These are phyloP conservation scores for Cinara cedri DNA, from an alignment of 2,888 invertebrate genomes.

Conservation along the genomic window DNA sequence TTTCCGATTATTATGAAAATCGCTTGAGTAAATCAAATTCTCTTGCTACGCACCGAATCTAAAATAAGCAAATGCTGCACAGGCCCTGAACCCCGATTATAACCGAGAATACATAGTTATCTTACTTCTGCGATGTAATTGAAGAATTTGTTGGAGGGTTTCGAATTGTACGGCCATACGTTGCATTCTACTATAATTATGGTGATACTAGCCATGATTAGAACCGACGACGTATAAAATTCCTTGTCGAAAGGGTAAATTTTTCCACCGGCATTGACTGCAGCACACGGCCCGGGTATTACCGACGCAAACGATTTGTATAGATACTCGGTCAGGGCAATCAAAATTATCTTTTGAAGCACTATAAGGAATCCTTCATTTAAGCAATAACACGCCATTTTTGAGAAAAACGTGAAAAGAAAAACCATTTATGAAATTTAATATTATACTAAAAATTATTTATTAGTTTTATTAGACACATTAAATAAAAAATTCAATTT, in stretches of 20 bases:
- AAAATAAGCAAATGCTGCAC: too few relatives aligned
- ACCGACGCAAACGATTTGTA: not conserved
- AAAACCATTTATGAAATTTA: too few relatives aligned
- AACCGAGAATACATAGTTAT: not conserved
- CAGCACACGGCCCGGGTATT: not conserved
- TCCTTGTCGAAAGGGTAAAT: slow-evolving; percentile 29
- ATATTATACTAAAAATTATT: too few relatives aligned
- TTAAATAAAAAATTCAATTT: too few relatives aligned
- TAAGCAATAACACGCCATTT: slow-evolving; percentile 18
- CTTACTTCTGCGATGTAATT: slow-evolving; percentile 4
- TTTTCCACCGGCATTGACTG: not conserved
- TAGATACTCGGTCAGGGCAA: not conserved
- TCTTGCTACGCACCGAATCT: too few relatives aligned
- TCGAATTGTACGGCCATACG: slow-evolving; percentile 22
- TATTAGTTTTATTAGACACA: too few relatives aligned
- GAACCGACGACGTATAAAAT: not conserved
- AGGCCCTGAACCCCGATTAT: too few relatives aligned
- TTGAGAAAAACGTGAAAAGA: not conserved
- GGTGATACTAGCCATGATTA: not conserved
- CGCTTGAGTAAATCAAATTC: too few relatives aligned
- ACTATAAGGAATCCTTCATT: slow-evolving; percentile 12
- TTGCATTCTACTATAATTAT: slow-evolving; percentile 19
- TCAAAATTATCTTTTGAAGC: slow-evolving; percentile 8
- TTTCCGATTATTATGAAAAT: too few relatives aligned
- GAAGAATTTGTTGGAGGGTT: not conserved